A percentile compares a stretch with the other conserved stretches of the same genome.
These are phyloP conservation scores for Tupaia tana DNA, from an alignment of 2,113 vertebrate genomes.

Conservation along the genomic window DNA sequence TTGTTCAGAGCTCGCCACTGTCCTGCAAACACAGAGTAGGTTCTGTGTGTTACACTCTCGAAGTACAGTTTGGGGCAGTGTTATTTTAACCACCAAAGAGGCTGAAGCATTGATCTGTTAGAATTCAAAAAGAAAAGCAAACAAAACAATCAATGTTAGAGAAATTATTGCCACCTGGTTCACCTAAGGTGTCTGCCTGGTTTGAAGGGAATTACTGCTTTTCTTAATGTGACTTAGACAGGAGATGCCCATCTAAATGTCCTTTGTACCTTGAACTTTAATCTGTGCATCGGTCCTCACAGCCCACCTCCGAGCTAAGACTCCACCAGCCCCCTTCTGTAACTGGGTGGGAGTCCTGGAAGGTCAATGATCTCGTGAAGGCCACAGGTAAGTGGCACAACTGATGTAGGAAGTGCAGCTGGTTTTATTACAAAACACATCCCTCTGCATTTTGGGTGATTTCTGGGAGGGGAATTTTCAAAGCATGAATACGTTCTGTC, in stretches of 20 bases:
- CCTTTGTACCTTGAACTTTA: too few relatives aligned
- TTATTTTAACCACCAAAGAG: neutral
- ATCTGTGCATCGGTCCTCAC: fast-evolving
- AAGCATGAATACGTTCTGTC: neutral
- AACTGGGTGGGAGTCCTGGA: fast-evolving
- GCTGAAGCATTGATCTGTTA: neutral
- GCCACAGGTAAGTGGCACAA: fast-evolving
- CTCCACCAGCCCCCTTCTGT: neutral
- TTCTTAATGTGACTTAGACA: neutral
- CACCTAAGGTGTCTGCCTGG: neutral
- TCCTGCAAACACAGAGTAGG: neutral
- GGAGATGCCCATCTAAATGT: too few relatives aligned
- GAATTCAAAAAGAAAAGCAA: neutral
- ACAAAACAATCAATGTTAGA: neutral
- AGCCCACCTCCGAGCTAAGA: neutral
- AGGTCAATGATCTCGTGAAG: neutral
- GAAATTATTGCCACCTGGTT: neutral
- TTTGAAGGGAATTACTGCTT: neutral
- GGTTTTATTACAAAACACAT: fast-evolving
- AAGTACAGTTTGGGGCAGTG: neutral
- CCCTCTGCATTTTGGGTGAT: fast-evolving
- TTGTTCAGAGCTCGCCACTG: fast-evolving
- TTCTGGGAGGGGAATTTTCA: neutral
- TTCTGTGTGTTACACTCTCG: too few relatives aligned
- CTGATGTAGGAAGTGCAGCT: fast-evolving